Evolutionary conservation across 2,888 invertebrate species (phyloP).

Genomic region (Xestia sexstrigata): DNA sequence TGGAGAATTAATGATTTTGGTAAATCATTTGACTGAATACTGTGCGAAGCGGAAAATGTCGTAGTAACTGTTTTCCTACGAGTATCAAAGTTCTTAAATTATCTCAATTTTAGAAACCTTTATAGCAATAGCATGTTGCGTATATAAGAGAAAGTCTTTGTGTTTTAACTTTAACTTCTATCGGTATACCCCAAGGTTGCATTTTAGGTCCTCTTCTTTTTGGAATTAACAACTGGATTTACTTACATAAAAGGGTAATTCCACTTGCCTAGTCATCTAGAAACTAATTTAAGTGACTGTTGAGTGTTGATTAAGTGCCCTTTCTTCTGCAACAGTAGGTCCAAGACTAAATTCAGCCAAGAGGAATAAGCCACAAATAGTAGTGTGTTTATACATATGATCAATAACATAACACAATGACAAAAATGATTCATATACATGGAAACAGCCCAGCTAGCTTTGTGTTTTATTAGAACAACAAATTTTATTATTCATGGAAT

Average conservation of each 20-base stretch:
- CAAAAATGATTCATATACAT: background rate
- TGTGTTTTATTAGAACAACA: conserved; percentile 18
- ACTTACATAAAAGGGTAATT: background rate
- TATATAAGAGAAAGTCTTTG: background rate
- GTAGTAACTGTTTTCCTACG: background rate
- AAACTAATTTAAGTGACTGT: background rate
- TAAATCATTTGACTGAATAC: conserved; percentile 16
- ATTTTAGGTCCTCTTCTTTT: background rate
- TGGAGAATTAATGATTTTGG: background rate
- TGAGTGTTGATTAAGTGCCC: background rate
- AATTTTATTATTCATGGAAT: conserved; percentile 29
- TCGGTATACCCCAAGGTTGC: conserved; percentile 1
- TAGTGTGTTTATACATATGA: conserved; percentile 8
- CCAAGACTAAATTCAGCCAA: background rate
- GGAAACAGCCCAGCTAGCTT: conserved; percentile 23
- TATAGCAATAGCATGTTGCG: too few relatives aligned
- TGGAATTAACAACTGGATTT: background rate
- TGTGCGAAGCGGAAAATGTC: background rate
- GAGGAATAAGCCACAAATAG: background rate
- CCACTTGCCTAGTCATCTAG: too few relatives aligned
- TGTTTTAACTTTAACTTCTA: background rate
- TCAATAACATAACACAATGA: conserved; percentile 13
- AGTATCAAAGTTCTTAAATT: background rate
- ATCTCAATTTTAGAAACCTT: background rate
- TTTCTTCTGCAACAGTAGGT: background rate